Conservation (phyloP, 2,113 vertebrate genomes). For the Eudyptes chrysolophus region DNA sequence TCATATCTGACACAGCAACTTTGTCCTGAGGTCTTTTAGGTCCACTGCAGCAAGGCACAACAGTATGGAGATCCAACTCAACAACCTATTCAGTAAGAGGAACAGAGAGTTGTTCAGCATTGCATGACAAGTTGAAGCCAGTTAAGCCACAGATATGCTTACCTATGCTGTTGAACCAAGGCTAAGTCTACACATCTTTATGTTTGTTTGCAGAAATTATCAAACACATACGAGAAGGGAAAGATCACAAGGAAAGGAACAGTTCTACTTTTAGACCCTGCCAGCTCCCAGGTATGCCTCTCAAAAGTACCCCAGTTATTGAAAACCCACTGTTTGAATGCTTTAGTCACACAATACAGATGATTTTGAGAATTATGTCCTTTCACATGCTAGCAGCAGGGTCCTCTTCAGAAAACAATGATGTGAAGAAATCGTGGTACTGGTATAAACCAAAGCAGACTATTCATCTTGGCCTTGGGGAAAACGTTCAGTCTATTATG, state of each 20-base stretch:
- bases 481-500: neutral
- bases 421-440: neutral
- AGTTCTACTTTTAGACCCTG: neutral
- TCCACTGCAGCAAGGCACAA: constrained; percentile 95
- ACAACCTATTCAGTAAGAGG: constrained; percentile 72
- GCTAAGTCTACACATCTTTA: neutral
- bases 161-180: neutral
- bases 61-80: constrained; percentile 85
- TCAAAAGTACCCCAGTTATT: neutral
- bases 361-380: neutral
- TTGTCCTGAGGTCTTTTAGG: constrained; percentile 97
- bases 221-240: neutral
- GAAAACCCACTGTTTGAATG: neutral
- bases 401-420: neutral
- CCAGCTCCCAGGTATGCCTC: neutral
- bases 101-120: neutral
- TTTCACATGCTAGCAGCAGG: neutral
- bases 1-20: constrained; percentile 91
- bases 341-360: neutral
- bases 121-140: neutral
- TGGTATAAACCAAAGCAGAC: neutral
- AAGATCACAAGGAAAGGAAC: neutral
- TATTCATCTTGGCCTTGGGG: neutral
- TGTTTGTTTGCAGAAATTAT: neutral
- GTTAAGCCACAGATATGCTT: neutral